A percentile compares a stretch with the other conserved stretches of the same genome.
phyloP scores from a whole-genome alignment of 2,113 vertebrate genomes.

The Sylvicapra grimmia region DNA sequence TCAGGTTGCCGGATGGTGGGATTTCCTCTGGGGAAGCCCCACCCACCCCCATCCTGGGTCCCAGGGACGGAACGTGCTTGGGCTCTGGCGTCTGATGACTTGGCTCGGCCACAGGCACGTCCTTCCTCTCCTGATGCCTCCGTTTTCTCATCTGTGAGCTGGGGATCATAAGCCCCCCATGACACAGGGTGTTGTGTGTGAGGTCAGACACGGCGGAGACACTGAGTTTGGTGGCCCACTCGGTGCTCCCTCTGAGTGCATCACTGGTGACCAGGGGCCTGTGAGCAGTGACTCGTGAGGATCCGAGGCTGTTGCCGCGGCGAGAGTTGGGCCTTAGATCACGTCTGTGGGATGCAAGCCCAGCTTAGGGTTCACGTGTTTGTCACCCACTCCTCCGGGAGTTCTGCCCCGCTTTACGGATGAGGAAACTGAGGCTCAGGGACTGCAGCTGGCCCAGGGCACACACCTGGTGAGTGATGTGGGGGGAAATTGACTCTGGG shows the following conservation, averaged over 20 bases:
- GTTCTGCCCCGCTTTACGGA: background rate
- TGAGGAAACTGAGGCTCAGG: background rate
- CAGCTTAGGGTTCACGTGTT: rapidly evolving
- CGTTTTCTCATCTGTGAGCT: background rate
- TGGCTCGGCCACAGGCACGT: background rate
- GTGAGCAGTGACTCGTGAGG: rapidly evolving
- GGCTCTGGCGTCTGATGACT: background rate
- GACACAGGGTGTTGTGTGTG: background rate
- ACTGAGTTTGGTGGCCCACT: background rate
- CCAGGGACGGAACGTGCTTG: rapidly evolving
- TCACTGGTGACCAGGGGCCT: rapidly evolving
- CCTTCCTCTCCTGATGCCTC: background rate
- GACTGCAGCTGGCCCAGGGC: background rate
- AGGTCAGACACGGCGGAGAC: background rate
- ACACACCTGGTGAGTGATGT: background rate
- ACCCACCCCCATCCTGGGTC: background rate
- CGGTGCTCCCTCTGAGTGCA: background rate
- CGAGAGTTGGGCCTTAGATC: background rate
- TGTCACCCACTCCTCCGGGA: background rate
- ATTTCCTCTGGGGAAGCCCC: background rate
- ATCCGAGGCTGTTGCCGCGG: rapidly evolving
- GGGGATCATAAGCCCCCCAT: background rate
- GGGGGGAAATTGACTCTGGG: background rate
- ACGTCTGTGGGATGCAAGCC: rapidly evolving
- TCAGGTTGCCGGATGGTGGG: background rate